These are phyloP conservation scores for Pempheris klunzingeri DNA, from an alignment of 2,797 vertebrate genomes.

Conservation along the genomic window DNA sequence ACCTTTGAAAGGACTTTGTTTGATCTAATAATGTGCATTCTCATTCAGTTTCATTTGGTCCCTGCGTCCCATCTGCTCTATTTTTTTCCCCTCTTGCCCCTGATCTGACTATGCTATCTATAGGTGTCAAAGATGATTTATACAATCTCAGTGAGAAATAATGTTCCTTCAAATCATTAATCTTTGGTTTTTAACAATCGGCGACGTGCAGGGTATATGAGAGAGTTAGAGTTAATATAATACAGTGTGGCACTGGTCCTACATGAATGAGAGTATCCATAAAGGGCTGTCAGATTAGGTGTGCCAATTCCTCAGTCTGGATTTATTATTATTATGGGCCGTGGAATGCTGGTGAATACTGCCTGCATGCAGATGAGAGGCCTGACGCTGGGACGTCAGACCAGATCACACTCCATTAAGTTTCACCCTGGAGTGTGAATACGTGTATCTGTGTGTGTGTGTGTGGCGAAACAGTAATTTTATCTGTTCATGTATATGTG, in stretches of 20 bases:
- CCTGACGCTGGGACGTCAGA: slow-evolving; percentile 65
- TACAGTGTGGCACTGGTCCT: slow-evolving; percentile 58
- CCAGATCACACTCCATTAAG: slow-evolving; percentile 81
- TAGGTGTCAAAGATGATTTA: slow-evolving; percentile 72
- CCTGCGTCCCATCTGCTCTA: slow-evolving; percentile 32
- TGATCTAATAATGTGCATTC: slow-evolving; percentile 30
- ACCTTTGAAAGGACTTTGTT: slow-evolving; percentile 21
- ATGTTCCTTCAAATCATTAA: slow-evolving; percentile 68
- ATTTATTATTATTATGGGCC: slow-evolving; percentile 77
- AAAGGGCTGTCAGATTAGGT: slow-evolving; percentile 82
- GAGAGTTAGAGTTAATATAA: slow-evolving; percentile 65
- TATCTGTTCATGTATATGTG: slow-evolving; percentile 31
- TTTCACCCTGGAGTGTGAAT: slow-evolving; percentile 50
- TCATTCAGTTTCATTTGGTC: slow-evolving; percentile 43
- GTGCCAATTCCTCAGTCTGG: slow-evolving; percentile 77
- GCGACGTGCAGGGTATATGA: slow-evolving; percentile 52
- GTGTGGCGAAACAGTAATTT: slow-evolving; percentile 34
- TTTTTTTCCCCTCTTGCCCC: slow-evolving; percentile 10
- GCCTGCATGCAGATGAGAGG: slow-evolving; percentile 79
- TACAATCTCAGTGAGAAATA: slow-evolving; percentile 59
- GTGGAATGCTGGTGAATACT: slow-evolving; percentile 60
- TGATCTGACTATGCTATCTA: slow-evolving; percentile 60
- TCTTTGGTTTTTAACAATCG: slow-evolving; percentile 68
- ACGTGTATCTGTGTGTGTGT: slow-evolving; percentile 24
- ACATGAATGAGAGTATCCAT: slow-evolving; percentile 78